Evolutionary conservation across 2,888 invertebrate genomes (phyloP), one percentile per base, ranked within the genome.

Genomic region (Ophraella communa): DNA sequence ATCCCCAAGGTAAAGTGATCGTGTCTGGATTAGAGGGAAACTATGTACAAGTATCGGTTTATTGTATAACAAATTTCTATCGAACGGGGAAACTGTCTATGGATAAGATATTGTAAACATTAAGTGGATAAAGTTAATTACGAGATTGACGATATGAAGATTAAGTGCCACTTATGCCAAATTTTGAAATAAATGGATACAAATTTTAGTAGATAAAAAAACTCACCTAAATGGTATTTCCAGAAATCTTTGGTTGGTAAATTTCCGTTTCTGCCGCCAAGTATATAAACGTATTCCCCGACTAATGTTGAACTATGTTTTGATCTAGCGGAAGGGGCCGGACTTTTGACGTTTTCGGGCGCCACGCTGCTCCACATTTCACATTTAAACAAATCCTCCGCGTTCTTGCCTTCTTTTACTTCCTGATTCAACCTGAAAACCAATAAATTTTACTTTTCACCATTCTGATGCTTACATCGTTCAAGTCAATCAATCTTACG

Each of bases 231-330:
- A 74, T 89, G 88, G 77, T 92, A 92, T 74, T 89, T 87, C 94
- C 95, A 95, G 78, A 95, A 88, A 83, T 95, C 95, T 79, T 91
- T 88, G 65, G 94, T 87, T 3, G 94, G 93, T 72, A 92, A 84
- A 75, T 91, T 89, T 18, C 92, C 91, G 78, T 93, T 93, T 52
- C 93, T 85, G n/a, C 95, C 94, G 11, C 94, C 94, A 71, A 92
- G 86, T 71, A 95, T 86, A 81, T 93, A 95, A 67, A 95, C 87
- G 81, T 88, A 85, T n/a, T 90, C 90, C 49, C 88, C 90, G 71
- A 91, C 86, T 71, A 91, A 83, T 71, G 93, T 92, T 66, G 92
- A 91, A 55, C 93, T 92, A 84, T 94, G 94, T 83, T 94, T 94
- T 77, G 89, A 89, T 69, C 94, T 87, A n/a, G 89, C 87, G 49